Conservation (phyloP, 2,888 invertebrate genomes). For the Arrhopalites spinosus region DNA sequence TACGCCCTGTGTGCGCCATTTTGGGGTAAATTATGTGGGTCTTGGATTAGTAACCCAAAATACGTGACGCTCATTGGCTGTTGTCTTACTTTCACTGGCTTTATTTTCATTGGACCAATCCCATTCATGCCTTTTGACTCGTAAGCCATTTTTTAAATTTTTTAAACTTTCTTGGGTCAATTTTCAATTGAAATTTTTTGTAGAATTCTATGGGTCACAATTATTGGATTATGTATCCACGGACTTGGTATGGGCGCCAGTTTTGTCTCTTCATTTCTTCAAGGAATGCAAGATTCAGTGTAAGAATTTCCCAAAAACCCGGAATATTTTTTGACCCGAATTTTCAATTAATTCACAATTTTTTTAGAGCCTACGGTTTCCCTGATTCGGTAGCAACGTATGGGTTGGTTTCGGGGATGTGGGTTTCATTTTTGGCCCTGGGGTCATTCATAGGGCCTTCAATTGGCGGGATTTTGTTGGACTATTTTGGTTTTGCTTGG, state of each 20-base stretch:
- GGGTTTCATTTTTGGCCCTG: background rate
- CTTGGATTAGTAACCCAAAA: slow-evolving; percentile 68
- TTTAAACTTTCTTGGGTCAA: background rate
- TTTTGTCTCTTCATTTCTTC: background rate
- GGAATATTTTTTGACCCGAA: background rate
- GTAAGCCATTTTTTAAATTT: slow-evolving; percentile 57
- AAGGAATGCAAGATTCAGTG: background rate
- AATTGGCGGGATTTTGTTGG: background rate
- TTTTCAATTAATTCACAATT: background rate
- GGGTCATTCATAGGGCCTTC: background rate
- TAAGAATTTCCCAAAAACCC: background rate
- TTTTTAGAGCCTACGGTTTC: background rate
- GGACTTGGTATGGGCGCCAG: background rate
- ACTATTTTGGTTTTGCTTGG: background rate
- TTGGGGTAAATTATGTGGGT: slow-evolving; percentile 82
- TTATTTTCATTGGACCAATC: slow-evolving; percentile 79
- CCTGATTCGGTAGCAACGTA: background rate
- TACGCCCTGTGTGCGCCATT: slow-evolving; percentile 78
- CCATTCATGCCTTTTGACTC: slow-evolving; percentile 72
- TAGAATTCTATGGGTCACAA: background rate
- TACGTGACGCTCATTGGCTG: slow-evolving; percentile 71
- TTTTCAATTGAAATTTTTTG: background rate
- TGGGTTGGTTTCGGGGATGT: background rate
- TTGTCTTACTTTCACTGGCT: slow-evolving; percentile 69
- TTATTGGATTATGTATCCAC: background rate